These are phyloP conservation scores for Salarias fasciatus DNA, from an alignment of 2,797 vertebrate genomes.

Conservation along the genomic window DNA sequence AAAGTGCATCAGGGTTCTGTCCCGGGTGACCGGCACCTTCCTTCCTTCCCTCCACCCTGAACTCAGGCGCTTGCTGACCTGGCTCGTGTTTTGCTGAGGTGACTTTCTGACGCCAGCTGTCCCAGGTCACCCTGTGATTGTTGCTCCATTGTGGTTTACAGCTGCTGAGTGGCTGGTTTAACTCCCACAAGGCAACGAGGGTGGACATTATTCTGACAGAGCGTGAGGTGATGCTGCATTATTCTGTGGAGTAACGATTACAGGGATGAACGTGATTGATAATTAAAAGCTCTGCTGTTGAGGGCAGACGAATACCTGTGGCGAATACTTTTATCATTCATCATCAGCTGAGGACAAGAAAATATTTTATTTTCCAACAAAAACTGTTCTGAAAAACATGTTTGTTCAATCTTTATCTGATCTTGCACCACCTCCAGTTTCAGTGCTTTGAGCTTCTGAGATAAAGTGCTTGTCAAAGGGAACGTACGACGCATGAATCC, in stretches of 20 bases:
- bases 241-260: neutral
- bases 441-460: slow-evolving; percentile 2
- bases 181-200: slow-evolving; percentile 5
- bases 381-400: slow-evolving; percentile 11
- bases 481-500: slow-evolving; percentile 20
- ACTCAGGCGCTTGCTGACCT: neutral
- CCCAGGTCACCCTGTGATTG: slow-evolving; percentile 34
- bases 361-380: neutral
- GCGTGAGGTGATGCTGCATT: neutral
- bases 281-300: too few relatives aligned
- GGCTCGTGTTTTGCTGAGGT: slow-evolving; percentile 41
- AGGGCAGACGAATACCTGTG: neutral
- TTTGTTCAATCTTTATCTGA: slow-evolving; percentile 8
- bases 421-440: slow-evolving; percentile 19
- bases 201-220: neutral
- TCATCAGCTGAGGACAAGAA: neutral
- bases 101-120: slow-evolving; percentile 32
- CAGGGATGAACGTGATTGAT: neutral
- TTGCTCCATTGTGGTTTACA: slow-evolving; percentile 12
- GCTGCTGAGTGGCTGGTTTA: slow-evolving; percentile 33
- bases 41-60: neutral
- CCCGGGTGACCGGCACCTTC: too few relatives aligned
- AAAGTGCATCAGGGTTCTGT: too few relatives aligned
- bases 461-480: slow-evolving; percentile 10
- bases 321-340: neutral